Percentiles rank a stretch among this genome's conserved stretches.
phyloP scores from a whole-genome alignment of 2,113 vertebrate species.

The Campylomormyrus numenius region DNA sequence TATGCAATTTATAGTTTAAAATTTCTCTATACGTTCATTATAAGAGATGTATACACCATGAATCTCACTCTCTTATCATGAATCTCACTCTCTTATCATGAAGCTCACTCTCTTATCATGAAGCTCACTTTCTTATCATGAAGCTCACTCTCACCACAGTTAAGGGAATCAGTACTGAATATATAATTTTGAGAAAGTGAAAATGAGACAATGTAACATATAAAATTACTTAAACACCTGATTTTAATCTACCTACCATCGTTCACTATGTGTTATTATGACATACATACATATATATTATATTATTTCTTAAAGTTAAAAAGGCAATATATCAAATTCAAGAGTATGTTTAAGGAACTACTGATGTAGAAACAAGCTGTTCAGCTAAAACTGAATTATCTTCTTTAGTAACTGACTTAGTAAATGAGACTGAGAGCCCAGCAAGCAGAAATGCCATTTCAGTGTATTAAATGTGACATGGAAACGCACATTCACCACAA shows the following conservation, averaged over 20 bases:
- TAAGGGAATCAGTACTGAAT: not conserved
- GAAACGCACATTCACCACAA: not conserved
- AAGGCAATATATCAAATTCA: not conserved
- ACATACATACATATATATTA: not conserved
- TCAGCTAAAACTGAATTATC: not conserved
- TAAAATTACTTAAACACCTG: not conserved
- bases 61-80: not conserved
- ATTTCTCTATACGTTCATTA: not conserved
- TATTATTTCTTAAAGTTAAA: not conserved
- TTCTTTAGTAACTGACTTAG: not conserved
- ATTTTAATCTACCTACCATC: not conserved
- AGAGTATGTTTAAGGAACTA: not conserved
- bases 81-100: too few relatives aligned
- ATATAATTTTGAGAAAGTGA: not conserved
- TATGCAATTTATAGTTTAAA: not conserved
- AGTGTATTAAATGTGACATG: not conserved
- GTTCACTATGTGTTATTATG: not conserved
- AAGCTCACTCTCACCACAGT: not conserved
- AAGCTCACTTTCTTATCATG: too few relatives aligned
- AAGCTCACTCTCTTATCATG: not conserved
- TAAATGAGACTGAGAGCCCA: not conserved
- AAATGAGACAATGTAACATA: not conserved
- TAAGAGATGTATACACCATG: not conserved
- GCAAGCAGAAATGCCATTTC: not conserved
- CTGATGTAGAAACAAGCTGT: not conserved